Percentiles rank a stretch among this genome's conserved stretches.
Evolutionary conservation across 2,888 invertebrate species (phyloP).

Genomic region (Willowsia nigromaculata): DNA sequence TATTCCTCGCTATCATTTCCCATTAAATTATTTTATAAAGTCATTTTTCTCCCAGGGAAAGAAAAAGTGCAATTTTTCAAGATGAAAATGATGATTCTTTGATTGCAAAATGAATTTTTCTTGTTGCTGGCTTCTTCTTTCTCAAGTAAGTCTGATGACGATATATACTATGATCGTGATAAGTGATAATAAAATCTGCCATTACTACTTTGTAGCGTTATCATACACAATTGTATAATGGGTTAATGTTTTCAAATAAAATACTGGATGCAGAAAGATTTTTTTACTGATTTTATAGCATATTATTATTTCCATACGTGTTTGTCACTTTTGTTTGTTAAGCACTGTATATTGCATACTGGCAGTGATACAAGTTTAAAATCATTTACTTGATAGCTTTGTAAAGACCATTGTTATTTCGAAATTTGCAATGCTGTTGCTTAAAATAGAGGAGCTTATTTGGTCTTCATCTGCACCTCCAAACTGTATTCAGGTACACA

Average conservation of each 20-base stretch:
- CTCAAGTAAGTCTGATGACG: neutral
- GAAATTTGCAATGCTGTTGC: neutral
- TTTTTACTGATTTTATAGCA: slow-evolving; percentile 9
- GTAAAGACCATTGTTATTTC: neutral
- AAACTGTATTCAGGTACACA: neutral
- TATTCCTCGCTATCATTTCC: slow-evolving; percentile 35
- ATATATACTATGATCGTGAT: neutral
- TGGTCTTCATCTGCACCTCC: neutral
- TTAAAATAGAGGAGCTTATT: neutral
- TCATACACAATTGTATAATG: neutral
- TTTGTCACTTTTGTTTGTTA: neutral
- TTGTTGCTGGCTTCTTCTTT: slow-evolving; percentile 32
- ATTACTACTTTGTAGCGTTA: slow-evolving; percentile 2
- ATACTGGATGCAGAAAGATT: neutral
- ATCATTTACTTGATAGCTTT: neutral
- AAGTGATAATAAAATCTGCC: slow-evolving; percentile 8
- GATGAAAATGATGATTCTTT: slow-evolving; percentile 40
- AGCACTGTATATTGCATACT: neutral
- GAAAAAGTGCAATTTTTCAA: slow-evolving; percentile 55
- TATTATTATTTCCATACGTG: neutral
- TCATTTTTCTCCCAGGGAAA: slow-evolving; percentile 35
- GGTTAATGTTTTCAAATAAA: neutral
- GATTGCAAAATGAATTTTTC: slow-evolving; percentile 64
- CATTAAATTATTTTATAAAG: slow-evolving; percentile 44
- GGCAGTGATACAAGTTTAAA: neutral